Evolutionary conservation across 1,140 invertebrate genomes (phyloP), one percentile per base, ranked within the genome.

Genomic region (Propsilocerus akamusi): DNA sequence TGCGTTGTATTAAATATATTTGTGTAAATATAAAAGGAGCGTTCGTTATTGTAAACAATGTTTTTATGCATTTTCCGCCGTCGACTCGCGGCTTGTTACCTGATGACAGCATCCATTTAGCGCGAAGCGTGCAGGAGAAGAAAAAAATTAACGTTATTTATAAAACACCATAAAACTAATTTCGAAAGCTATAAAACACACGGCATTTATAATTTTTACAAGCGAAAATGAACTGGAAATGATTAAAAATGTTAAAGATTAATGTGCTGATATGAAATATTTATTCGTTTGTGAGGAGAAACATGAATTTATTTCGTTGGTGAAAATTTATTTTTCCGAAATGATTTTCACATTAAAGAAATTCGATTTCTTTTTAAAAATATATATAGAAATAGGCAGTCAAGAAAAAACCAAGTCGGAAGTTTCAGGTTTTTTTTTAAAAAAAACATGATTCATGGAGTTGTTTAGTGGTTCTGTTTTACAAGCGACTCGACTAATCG

Each of bases 91-190:
- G 22, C 11, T 20, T 17, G 34, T 41, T 41, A 41, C 34, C 34
- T 41, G 34, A 41, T 41, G 34, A 41, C 34, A 41, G 34, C 34
- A 41, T 41, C 34, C 34, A 41, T 41, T 41, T 41, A 41, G 34
- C 34, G 34, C 34, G 22, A 14, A 20, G 34, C 14, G 34, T n/a
- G n/a, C n/a, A n/a, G n/a, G n/a, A n/a, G n/a, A n/a, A n/a, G n/a
- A n/a, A n/a, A 20, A 41, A 41, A 41, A 30, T 11, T 8, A 30
- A 41, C 17, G 17, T 41, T 41, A 41, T 41, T 41, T 41, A 41
- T 41, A 41, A 41, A 41, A 41, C 34, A 41, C 22, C 34, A 20
- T 41, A 41, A 41, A 41, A 41, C 34, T 41, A 41, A 41, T 41
- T 41, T 41, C 22, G 22, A 41, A 41, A 41, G 14, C 34, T 20